These are phyloP conservation scores for Scrobipalpa atriplicella DNA, from an alignment of 2,888 invertebrate species.

Conservation along the genomic window DNA sequence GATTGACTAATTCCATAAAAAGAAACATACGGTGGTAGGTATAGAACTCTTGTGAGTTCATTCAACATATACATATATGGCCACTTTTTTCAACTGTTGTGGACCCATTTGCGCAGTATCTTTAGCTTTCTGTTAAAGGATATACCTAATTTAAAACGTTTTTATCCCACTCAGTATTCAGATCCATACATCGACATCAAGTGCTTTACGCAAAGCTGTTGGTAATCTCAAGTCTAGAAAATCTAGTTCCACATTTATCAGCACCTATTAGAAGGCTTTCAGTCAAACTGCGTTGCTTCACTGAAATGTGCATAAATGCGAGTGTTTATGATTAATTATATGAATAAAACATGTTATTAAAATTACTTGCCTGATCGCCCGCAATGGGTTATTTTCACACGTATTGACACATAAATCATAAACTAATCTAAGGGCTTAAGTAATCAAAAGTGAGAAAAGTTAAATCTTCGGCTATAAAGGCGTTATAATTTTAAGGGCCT, in stretches of 20 bases:
- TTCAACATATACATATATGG: no score
- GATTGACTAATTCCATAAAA: no score
- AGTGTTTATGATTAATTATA: conserved; percentile 15
- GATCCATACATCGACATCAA: not conserved
- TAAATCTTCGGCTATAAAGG: conserved; percentile 9
- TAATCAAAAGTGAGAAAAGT: not conserved
- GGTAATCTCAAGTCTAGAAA: not conserved
- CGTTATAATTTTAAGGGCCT: not conserved
- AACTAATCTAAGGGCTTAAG: conserved; percentile 8
- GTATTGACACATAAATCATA: conserved; percentile 17
- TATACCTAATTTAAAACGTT: not conserved
- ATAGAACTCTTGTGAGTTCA: no score
- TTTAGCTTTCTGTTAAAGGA: not conserved
- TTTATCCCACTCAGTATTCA: not conserved
- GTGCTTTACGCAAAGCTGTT: not conserved
- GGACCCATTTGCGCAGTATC: no score
- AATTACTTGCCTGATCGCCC: conserved; percentile 8
- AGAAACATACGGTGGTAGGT: no score
- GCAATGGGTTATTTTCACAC: conserved; percentile 18
- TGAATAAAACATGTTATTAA: conserved; percentile 25
- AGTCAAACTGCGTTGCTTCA: conserved; percentile 17
- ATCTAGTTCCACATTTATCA: conserved; percentile 2
- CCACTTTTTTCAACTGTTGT: no score
- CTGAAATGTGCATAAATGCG: conserved; percentile 16
- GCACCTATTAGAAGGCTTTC: conserved; percentile 10